Evolutionary conservation across 2,888 invertebrate species (phyloP).

Genomic region (Stenurella melanura): DNA sequence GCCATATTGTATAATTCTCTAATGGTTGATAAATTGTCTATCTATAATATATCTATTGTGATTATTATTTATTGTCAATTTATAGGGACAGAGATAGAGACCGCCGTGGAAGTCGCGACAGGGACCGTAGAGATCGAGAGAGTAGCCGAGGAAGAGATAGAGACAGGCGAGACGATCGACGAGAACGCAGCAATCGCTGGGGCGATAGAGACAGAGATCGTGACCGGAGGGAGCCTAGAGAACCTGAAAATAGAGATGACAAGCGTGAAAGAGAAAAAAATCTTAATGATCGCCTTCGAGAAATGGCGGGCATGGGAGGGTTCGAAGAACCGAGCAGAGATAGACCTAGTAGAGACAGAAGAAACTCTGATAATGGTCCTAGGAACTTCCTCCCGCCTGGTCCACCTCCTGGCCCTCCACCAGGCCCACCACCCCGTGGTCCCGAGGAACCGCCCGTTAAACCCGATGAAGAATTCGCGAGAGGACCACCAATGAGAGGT

Average conservation of each 20-base stretch:
- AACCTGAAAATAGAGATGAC: slow-evolving; percentile 48
- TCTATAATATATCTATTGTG: too few relatives aligned
- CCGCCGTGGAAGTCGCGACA: slow-evolving; percentile 63
- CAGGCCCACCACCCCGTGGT: neutral
- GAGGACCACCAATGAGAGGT: slow-evolving; percentile 5
- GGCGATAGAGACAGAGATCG: slow-evolving; percentile 62
- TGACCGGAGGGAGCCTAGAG: slow-evolving; percentile 42
- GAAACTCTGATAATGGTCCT: slow-evolving; percentile 27
- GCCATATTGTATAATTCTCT: too few relatives aligned
- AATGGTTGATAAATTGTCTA: too few relatives aligned
- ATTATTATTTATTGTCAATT: neutral
- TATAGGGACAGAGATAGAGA: slow-evolving; percentile 62
- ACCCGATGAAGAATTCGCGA: slow-evolving; percentile 22
- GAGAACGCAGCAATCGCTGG: slow-evolving; percentile 60
- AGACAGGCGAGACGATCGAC: slow-evolving; percentile 55
- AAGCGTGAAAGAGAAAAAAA: slow-evolving; percentile 65
- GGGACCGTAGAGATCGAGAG: slow-evolving; percentile 65
- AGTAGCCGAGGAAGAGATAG: slow-evolving; percentile 65
- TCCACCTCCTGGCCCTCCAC: slow-evolving; percentile 3
- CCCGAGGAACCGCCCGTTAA: slow-evolving; percentile 13
- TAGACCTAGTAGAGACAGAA: slow-evolving; percentile 27
- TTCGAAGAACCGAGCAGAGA: slow-evolving; percentile 48
- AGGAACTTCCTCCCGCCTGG: slow-evolving; percentile 12
- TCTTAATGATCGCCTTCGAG: slow-evolving; percentile 66
- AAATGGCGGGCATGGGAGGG: slow-evolving; percentile 66